Percentiles rank a stretch among this genome's conserved stretches.
These are phyloP conservation scores for Vespertilio murinus DNA, from an alignment of 2,797 vertebrate species.

Conservation along the genomic window DNA sequence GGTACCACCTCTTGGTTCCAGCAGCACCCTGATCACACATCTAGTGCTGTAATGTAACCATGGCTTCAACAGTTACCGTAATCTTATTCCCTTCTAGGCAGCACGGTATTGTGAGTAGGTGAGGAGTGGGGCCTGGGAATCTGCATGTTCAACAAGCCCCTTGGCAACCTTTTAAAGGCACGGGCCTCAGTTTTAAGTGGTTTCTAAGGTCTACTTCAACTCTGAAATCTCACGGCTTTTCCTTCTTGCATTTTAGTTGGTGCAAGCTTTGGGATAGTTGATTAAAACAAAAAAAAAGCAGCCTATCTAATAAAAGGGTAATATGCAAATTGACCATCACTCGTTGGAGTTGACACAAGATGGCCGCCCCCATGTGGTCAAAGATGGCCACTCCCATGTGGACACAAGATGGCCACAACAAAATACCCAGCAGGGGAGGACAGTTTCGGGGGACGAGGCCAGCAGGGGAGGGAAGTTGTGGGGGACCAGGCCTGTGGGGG, in stretches of 20 bases:
- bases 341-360: too few relatives aligned
- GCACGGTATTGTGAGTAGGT: not conserved
- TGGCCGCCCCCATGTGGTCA: too few relatives aligned
- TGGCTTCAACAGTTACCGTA: not conserved
- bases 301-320: too few relatives aligned
- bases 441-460: too few relatives aligned
- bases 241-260: not conserved
- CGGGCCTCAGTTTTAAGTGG: not conserved
- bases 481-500: too few relatives aligned
- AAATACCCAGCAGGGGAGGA: too few relatives aligned
- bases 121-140: not conserved
- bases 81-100: not conserved
- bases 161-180: not conserved
- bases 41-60: not conserved
- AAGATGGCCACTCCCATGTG: too few relatives aligned
- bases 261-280: not conserved
- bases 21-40: not conserved
- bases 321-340: too few relatives aligned
- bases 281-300: not conserved
- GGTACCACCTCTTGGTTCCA: not conserved
- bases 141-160: not conserved
- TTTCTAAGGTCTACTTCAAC: conserved; percentile 3
- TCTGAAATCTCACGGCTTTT: conserved; percentile 1
- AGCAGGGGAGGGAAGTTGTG: too few relatives aligned
- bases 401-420: too few relatives aligned